Base-by-base conservation (phyloP, 1,140 invertebrate genomes). In the Diabrotica virgifera region DNA sequence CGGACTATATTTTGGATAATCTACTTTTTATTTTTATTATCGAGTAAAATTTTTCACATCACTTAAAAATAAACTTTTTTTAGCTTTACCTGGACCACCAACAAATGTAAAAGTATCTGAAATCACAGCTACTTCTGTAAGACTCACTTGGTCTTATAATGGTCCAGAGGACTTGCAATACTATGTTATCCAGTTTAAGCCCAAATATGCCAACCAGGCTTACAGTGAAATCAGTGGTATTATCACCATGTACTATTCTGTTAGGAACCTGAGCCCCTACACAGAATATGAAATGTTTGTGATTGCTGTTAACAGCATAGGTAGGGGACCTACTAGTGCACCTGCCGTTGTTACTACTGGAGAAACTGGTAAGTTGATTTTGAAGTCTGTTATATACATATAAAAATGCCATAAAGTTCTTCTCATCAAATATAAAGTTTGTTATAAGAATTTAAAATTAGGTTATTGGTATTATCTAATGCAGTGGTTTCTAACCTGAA, bases 241-340 rank as follows among this genome's bases (percentile, higher is more conserved):
- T 68, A 93, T 93, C 67, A 93, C 93, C 24, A 92, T 92, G 84
- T 94, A 94, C 81, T 96, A 96, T 80, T 90, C 92, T 36, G 91
- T 98, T 36, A 86, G 90, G 54, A 90, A 89, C 69, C 83, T 97
- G 11, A 94, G 91, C 60, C 94, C 96, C 3, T 97, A 95, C 80
- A 98, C 95, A 0, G 93, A 96, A 76, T 99, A 99, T 83, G 94
- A 98, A 80, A 94, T 99, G 83, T 93, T 90, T 78, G 93, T 99
- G 63, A 91, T 95, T 67, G 96, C 95, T 12, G 94, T 96, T 12
- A 98, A 97, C 82, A 90, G 89, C 75, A 91, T 96, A 72, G 97
- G 96, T 46, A 85, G 94, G 68, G 94, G 96, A 59, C 87, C 89
- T 38, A 89, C 93, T 0, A 96, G 94, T 72, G 83, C 87, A 24